Base-by-base conservation (phyloP, 2,888 invertebrate species). In the Vandiemenella viatica region DNA sequence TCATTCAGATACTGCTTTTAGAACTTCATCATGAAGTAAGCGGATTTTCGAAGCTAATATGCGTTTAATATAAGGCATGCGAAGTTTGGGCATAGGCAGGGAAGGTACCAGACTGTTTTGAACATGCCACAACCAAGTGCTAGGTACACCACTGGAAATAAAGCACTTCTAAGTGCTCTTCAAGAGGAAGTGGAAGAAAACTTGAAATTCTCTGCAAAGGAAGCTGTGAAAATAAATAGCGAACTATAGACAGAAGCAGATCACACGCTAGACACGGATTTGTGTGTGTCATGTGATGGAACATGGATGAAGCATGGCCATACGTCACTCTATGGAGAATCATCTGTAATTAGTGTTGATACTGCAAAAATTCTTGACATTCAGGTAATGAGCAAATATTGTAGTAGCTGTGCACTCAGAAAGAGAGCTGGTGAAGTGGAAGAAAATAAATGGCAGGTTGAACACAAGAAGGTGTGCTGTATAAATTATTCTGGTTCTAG, bases 281-380 rank as follows among this genome's bases (percentile, higher is more conserved):
- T 32, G 10, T 32, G 32, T 32, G 32, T 32, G 32, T 32, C 32
- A 2, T 32, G 32, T 32, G 32, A 32, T 32, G 3, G 32, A 10
- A 32, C 2, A 32, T 32, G 32, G n/a, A n/a, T n/a, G n/a, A n/a
- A n/a, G n/a, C n/a, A n/a, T n/a, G n/a, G n/a, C n/a, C n/a, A n/a
- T n/a, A 32, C 32, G 13, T 32, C 32, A 32, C 32, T 32, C 1
- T 2, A 32, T 32, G 3, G 32, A 13, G 32, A 13, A n/a, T 32
- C 32, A 10, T 15, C 37, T n/a, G 45, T 45, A n/a, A 21, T 21
- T 8, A 21, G 37, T 21, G 37, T 45, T 21, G 45, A 50, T 17
- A 37, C 48, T 5, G 46, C 46, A 8, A 46, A 46, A 15, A 26
- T 50, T 18, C 6, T 50, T 16, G 50, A 50, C 41, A 46, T 46